Percentiles rank a stretch among this genome's conserved stretches.
Evolutionary conservation across 2,888 invertebrate species (phyloP).

Genomic region (Pyrrhosoma nymphula): DNA sequence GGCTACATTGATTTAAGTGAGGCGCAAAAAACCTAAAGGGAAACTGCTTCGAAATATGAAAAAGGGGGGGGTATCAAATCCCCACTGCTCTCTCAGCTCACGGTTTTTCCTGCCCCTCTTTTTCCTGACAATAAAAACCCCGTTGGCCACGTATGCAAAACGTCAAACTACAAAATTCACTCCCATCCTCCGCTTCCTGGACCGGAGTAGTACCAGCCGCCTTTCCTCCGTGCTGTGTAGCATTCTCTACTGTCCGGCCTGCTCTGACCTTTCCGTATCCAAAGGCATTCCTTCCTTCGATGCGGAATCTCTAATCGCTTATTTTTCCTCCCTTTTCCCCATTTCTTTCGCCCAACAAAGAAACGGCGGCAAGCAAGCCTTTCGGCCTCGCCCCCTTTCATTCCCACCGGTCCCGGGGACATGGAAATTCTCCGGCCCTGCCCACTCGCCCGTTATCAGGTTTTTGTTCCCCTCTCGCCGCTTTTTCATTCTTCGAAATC

Average conservation of each 20-base stretch:
- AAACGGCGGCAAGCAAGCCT: neutral
- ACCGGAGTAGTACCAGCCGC: neutral
- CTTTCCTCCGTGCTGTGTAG: neutral
- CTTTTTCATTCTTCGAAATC: neutral
- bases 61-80: neutral
- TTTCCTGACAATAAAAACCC: neutral
- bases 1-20: slow-evolving; percentile 56
- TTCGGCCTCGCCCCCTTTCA: neutral
- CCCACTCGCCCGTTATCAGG: neutral
- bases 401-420: neutral
- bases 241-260: neutral
- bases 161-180: neutral
- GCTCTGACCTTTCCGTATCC: neutral
- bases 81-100: neutral
- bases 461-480: neutral
- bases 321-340: neutral
- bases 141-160: neutral
- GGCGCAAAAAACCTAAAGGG: slow-evolving; percentile 43
- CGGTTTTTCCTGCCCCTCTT: neutral
- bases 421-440: neutral
- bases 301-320: neutral
- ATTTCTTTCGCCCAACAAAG: neutral
- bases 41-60: slow-evolving; percentile 20
- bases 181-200: neutral
- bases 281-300: neutral